Evolutionary conservation across 2,888 invertebrate genomes (phyloP).

Genomic region (Drosophila flavopinicola): DNA sequence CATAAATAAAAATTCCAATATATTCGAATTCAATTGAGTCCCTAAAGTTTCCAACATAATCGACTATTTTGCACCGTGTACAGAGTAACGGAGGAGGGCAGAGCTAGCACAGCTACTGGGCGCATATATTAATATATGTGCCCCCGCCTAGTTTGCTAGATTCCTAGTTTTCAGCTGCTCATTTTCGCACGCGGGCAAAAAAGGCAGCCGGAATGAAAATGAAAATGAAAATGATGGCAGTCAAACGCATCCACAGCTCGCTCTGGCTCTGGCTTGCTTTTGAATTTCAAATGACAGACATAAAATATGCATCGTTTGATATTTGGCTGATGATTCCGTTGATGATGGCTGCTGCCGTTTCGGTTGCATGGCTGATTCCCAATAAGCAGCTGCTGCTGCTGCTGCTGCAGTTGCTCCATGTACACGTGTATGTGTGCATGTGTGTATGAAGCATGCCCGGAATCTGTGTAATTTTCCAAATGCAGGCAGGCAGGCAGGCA

Average conservation of each 20-base stretch:
- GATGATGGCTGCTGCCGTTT: constrained; percentile 18
- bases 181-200: constrained; percentile 59
- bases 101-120: constrained; percentile 9
- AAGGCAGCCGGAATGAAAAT: background rate
- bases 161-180: constrained; percentile 62
- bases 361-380: constrained; percentile 19
- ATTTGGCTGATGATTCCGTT: constrained; percentile 60
- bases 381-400: constrained; percentile 20
- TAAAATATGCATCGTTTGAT: constrained; percentile 75
- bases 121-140: constrained; percentile 65
- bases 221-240: constrained; percentile 41
- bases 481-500: constrained; percentile 49
- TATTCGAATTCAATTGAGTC: no score
- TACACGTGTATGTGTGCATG: background rate
- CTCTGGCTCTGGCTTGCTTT: constrained; percentile 72
- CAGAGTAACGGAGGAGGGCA: constrained; percentile 3
- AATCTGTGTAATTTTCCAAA: constrained; percentile 53
- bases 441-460: no score
- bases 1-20: no score
- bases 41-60: no score
- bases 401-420: background rate
- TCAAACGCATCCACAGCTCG: constrained; percentile 40
- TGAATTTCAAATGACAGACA: constrained; percentile 74
- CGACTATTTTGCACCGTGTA: no score
- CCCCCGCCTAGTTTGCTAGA: no score